Evolutionary conservation across 2,113 vertebrate genomes (phyloP), one percentile per base, ranked within the genome.

Genomic region (Gobius niger): DNA sequence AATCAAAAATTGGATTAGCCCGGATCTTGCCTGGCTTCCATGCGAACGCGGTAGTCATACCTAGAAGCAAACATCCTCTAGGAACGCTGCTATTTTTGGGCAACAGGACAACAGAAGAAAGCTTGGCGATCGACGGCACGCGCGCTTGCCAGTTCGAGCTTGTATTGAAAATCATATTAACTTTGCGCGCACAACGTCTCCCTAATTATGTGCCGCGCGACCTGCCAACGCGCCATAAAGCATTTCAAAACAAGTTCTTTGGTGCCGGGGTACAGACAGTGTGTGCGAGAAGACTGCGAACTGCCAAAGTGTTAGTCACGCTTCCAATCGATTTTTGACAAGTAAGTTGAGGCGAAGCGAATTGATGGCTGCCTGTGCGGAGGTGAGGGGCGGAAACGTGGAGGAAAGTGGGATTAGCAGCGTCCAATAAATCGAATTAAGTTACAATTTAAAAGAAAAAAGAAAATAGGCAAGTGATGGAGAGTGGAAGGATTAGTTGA

Each of bases 151-250:
- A 87, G 88, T 87, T 91, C 87, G 84, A 63, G 66, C 75, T 82
- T 88, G 80, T 83, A 85, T 91, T 86, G 83, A 86, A 57, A 90
- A 91, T 74, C 85, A 89, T 86, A 91, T 91, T 88, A 90, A 88
- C 82, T 91, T 90, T 86, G 81, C 82, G 71, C 65, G 77, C 88
- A 86, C 83, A 84, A 88, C 81, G 81, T 83, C 67, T 73, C 68
- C 24, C 78, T 86, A 88, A 90, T 91, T 86, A 85, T 73, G 78
- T 73, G 47, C 52, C 63, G 79, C 75, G 41, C 65, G 70, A 83
- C 78, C 84, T 87, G 89, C 84, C 89, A 87, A 89, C 83, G 67
- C 65, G 66, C 44, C 80, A 89, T 82, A 87, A 85, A 86, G 85
- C 80, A 82, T 87, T 78, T 87, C 77, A 86, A 85, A 87, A 83